Conservation (phyloP, 2,797 vertebrate genomes). For the Smutsia temminckii region DNA sequence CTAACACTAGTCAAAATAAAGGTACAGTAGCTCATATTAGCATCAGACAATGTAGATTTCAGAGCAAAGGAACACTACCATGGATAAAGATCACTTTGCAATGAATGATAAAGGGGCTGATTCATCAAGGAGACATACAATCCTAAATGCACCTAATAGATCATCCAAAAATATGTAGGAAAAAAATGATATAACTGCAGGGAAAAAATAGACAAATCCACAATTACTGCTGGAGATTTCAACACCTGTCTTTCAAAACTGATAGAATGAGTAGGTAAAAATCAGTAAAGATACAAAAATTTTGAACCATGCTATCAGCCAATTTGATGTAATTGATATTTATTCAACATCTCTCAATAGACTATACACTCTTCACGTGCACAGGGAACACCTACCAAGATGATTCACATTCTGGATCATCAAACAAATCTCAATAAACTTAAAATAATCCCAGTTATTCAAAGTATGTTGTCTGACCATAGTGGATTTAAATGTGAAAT, state of each 20-base stretch:
- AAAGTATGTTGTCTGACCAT: slow-evolving; percentile 2
- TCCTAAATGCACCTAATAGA: neutral
- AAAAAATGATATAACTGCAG: neutral
- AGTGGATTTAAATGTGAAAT: slow-evolving; percentile 25
- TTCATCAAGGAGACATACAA: neutral
- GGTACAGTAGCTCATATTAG: neutral
- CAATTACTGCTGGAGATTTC: slow-evolving; percentile 1
- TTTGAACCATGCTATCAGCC: neutral
- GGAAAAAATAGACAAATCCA: neutral
- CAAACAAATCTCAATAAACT: slow-evolving; percentile 21
- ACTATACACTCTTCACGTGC: neutral
- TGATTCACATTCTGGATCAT: neutral
- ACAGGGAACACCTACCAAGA: neutral
- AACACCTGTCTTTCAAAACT: neutral
- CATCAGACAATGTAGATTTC: neutral
- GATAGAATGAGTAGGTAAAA: neutral
- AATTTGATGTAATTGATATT: slow-evolving; percentile 9
- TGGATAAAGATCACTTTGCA: neutral
- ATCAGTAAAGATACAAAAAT: slow-evolving; percentile 6
- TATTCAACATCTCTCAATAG: neutral
- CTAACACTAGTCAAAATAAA: slow-evolving; percentile 23
- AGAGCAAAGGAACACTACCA: neutral
- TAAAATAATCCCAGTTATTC: slow-evolving; percentile 30
- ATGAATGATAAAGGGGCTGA: neutral
- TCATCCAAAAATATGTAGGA: neutral